phyloP scores from a whole-genome alignment of 2,888 invertebrate genomes.

The Apamea crenata region DNA sequence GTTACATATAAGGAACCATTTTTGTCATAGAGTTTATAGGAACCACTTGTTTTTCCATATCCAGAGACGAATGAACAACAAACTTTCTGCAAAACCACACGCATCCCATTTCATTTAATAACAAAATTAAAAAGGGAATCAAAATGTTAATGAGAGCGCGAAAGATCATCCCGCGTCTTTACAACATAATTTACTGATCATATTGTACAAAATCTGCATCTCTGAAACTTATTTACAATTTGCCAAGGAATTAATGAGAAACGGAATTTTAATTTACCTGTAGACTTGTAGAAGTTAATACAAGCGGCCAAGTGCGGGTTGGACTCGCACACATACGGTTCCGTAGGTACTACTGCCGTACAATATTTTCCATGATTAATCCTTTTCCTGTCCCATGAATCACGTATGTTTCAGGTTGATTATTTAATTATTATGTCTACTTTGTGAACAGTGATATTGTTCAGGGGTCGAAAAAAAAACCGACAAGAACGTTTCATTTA shows the following conservation, averaged over 20 bases:
- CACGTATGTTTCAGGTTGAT: no score
- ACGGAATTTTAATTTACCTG: conserved; percentile 21
- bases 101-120: conserved; percentile 14
- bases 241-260: conserved; percentile 21
- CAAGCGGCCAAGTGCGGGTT: background rate
- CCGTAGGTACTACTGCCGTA: background rate
- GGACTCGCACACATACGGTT: background rate
- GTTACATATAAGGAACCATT: background rate
- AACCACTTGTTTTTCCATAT: background rate
- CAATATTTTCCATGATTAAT: background rate
- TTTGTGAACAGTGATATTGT: no score
- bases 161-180: conserved; percentile 1
- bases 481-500: no score
- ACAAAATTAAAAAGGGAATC: conserved; percentile 28
- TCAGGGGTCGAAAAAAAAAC: background rate
- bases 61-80: background rate
- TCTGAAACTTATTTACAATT: conserved; percentile 25
- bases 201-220: conserved; percentile 37
- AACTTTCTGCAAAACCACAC: background rate
- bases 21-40: background rate
- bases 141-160: conserved; percentile 19
- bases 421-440: no score
- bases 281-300: conserved; percentile 22
- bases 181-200: conserved; percentile 29
- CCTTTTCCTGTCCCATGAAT: no score